Conservation (phyloP, 2,888 invertebrate genomes). For the Chrysolina haemoptera region DNA sequence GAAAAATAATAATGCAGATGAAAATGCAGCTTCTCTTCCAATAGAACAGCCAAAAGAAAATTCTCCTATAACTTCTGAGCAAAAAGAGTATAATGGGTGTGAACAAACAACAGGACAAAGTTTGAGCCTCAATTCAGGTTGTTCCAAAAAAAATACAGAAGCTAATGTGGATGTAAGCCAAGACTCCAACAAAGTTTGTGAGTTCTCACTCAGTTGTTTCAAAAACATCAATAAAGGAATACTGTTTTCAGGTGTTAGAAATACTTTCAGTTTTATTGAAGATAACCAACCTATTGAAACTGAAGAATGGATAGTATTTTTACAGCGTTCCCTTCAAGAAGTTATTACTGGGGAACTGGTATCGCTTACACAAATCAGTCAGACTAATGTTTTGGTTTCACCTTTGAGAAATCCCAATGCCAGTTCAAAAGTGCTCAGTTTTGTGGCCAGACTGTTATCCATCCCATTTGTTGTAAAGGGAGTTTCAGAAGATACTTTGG, state of each 20-base stretch:
- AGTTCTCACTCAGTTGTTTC: background rate
- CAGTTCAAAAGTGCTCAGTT: slow-evolving; percentile 76
- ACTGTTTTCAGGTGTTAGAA: slow-evolving; percentile 43
- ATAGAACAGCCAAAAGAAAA: slow-evolving; percentile 19
- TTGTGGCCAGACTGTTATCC: slow-evolving; percentile 76
- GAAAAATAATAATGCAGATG: slow-evolving; percentile 49
- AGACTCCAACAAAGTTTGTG: slow-evolving; percentile 3
- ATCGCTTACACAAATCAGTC: slow-evolving; percentile 80
- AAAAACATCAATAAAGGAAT: background rate
- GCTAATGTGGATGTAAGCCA: slow-evolving; percentile 10
- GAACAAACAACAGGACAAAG: slow-evolving; percentile 23
- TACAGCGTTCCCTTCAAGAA: slow-evolving; percentile 86
- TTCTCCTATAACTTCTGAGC: background rate
- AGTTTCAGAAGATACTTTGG: slow-evolving; percentile 66
- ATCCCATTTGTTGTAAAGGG: slow-evolving; percentile 76
- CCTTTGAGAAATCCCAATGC: slow-evolving; percentile 78
- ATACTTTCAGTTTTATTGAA: slow-evolving; percentile 59
- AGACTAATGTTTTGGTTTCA: slow-evolving; percentile 73
- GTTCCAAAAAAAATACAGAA: slow-evolving; percentile 22
- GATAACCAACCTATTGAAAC: slow-evolving; percentile 79
- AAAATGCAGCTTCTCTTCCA: slow-evolving; percentile 12
- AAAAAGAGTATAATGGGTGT: slow-evolving; percentile 18
- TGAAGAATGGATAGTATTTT: slow-evolving; percentile 90
- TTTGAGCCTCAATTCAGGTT: slow-evolving; percentile 4
- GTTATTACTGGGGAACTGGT: slow-evolving; percentile 85